A percentile compares a stretch with the other conserved stretches of the same genome.
phyloP scores from a whole-genome alignment of 1,140 invertebrate species.

The Cotesia vestalis region DNA sequence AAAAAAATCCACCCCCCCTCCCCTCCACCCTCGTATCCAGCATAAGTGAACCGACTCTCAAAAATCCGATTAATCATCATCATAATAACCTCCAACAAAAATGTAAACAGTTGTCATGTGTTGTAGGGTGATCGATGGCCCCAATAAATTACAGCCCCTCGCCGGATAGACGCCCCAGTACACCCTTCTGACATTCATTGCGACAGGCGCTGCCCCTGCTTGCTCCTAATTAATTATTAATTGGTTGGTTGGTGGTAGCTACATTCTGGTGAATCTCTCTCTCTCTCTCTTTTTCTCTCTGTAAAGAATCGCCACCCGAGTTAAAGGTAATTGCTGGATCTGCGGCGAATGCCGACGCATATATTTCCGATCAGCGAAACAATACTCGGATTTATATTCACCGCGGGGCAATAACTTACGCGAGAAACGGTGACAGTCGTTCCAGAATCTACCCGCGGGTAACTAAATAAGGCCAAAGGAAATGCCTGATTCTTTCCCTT shows the following conservation, averaged over 20 bases:
- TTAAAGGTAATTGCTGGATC: no score
- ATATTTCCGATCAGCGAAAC: slow-evolving; percentile 66
- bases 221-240: slow-evolving; percentile 62
- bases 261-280: slow-evolving; percentile 17
- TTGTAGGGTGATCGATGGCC: slow-evolving; percentile 63
- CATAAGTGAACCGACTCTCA: no score
- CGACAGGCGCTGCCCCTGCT: slow-evolving; percentile 50
- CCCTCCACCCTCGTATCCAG: no score
- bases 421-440: slow-evolving; percentile 40
- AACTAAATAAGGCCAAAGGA: slow-evolving; percentile 43
- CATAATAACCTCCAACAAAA: no score
- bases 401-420: slow-evolving; percentile 58
- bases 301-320: slow-evolving; percentile 51
- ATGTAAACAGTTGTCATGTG: slow-evolving; percentile 43
- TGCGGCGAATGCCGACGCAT: slow-evolving; percentile 36
- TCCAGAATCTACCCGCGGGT: slow-evolving; percentile 43
- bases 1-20: no score
- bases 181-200: slow-evolving; percentile 55
- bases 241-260: slow-evolving; percentile 41
- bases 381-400: slow-evolving; percentile 64
- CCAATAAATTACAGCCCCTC: slow-evolving; percentile 63
- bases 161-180: slow-evolving; percentile 44
- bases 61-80: no score
- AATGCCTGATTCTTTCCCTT: slow-evolving; percentile 46
- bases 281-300: slow-evolving; percentile 61